A percentile compares a stretch with the other conserved stretches of the same genome.
Conservation (phyloP, 1,140 invertebrate species). For the Trissolcus basalis region DNA sequence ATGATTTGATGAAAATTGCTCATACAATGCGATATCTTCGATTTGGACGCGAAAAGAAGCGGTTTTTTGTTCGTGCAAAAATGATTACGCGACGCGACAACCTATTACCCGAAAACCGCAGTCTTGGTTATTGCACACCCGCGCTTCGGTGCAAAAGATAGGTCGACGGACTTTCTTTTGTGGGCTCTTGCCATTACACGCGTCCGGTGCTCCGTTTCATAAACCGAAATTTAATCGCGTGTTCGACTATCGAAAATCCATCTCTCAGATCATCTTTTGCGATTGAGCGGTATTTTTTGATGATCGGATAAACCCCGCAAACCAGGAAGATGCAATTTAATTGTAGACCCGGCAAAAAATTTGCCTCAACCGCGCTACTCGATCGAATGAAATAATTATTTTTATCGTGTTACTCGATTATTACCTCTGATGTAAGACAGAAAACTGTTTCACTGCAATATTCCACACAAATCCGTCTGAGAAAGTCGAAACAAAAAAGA, state of each 20-base stretch:
- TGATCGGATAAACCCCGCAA: constrained; percentile 2
- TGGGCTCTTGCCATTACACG: constrained; percentile 67
- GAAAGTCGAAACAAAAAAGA: neutral
- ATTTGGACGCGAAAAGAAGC: neutral
- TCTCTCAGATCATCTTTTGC: constrained; percentile 10
- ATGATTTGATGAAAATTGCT: neutral
- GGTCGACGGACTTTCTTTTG: constrained; percentile 65
- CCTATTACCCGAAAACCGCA: constrained; percentile 72
- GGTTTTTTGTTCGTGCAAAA: constrained; percentile 63
- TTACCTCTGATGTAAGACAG: constrained; percentile 1
- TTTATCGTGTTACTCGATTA: constrained; percentile 13
- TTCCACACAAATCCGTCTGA: constrained; percentile 1
- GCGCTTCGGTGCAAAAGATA: constrained; percentile 57
- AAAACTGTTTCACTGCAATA: neutral
- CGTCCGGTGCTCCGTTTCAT: constrained; percentile 69
- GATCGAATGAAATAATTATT: constrained; percentile 24
- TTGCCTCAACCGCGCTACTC: neutral
- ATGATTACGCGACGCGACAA: constrained; percentile 71
- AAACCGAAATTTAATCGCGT: constrained; percentile 49
- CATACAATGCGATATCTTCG: neutral
- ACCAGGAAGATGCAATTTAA: constrained; percentile 30
- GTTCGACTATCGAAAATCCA: constrained; percentile 39
- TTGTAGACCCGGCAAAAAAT: constrained; percentile 6
- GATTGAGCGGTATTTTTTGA: constrained; percentile 25
- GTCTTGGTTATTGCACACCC: constrained; percentile 68